Evolutionary conservation across 2,113 vertebrate species (phyloP), one percentile per base, ranked within the genome.

Genomic region (Marmota monax): DNA sequence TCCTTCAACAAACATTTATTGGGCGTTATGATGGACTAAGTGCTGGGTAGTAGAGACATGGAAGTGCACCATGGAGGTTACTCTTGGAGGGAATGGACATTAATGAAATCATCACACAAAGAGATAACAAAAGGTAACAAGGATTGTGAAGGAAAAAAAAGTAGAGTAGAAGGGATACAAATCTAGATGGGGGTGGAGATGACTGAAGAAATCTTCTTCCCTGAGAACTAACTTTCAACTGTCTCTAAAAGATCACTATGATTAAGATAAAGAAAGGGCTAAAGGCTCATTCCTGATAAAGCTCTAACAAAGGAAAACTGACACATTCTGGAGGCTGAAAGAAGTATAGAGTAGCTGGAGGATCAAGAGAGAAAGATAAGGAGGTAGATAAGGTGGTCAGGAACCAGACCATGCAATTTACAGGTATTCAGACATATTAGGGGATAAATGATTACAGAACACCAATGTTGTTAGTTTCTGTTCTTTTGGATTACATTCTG

Each of bases 401-500:
- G 13, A 10, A 56, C 37, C 69, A 58, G 27, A 70, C 53, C 22
- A 25, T 34, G 2, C 10, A 7, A 3, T 76, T 79, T 45, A 10
- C 14, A 58, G 87, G n/a, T 56, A 20, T 74, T 32, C 78, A 45
- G 25, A 83, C 29, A 48, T 20, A 23, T 22, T 27, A 90, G 58
- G 42, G 12, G 65, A 20, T 45, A 83, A 82, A 7, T 79, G 85
- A 56, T n/a, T 65, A 56, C 10, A 34, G 56, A 84, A 56, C n/a
- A 37, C n/a, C 7, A 20, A 56, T 7, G 45, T 42, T 78, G n/a
- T 17, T 27, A 85, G 48, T 56, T 72, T 34, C 45, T 82, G 2
- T 69, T 77, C 42, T 67, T 87, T 94, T 39, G 42, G 58, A 84
- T 93, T 79, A 86, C 22, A 65, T 92, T 73, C 27, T 86, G 23